These are phyloP conservation scores for Drosophila subquinaria DNA, from an alignment of 2,888 invertebrate species.

Conservation along the genomic window DNA sequence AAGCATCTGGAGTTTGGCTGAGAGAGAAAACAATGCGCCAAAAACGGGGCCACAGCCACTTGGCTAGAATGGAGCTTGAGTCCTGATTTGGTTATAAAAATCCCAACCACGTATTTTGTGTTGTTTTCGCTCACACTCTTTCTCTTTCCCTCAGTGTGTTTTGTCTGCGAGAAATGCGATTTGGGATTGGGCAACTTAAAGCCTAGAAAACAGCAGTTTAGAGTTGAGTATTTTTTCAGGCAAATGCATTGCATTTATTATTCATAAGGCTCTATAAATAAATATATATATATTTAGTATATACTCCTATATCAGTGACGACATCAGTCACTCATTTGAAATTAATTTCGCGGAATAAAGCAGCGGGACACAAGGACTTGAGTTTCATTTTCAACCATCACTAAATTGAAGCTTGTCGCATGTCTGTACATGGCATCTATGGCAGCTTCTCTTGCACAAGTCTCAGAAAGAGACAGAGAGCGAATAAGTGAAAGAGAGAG, in stretches of 20 bases:
- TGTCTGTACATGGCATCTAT: constrained; percentile 56
- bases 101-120: constrained; percentile 68
- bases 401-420: constrained; percentile 31
- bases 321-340: constrained; percentile 70
- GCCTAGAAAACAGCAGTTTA: constrained; percentile 26
- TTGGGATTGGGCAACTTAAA: constrained; percentile 36
- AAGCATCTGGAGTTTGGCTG: constrained; percentile 66
- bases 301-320: constrained; percentile 23
- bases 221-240: constrained; percentile 37
- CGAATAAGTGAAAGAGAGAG: constrained; percentile 14
- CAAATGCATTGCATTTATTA: constrained; percentile 65
- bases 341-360: constrained; percentile 75
- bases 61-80: constrained; percentile 32
- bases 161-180: constrained; percentile 22
- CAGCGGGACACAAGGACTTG: constrained; percentile 10
- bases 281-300: not conserved
- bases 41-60: constrained; percentile 30
- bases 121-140: constrained; percentile 15
- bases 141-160: constrained; percentile 8
- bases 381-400: not conserved
- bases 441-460: constrained; percentile 19
- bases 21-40: constrained; percentile 44
- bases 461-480: constrained; percentile 1
- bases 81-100: constrained; percentile 81
- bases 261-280: constrained; percentile 54